Conservation (phyloP, 2,797 vertebrate species). For the Garrulus glandarius region DNA sequence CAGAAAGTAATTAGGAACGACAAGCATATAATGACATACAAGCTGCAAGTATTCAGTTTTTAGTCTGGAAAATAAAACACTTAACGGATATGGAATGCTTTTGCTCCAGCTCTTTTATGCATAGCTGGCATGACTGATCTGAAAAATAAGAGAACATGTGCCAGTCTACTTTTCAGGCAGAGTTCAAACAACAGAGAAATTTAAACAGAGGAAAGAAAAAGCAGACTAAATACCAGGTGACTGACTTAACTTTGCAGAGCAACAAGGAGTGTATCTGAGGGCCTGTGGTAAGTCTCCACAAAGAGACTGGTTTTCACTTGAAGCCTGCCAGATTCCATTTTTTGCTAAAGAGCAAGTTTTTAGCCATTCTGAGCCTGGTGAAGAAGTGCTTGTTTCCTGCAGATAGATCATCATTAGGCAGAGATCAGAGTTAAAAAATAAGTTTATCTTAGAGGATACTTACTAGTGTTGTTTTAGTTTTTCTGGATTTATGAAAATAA, state of each 20-base stretch:
- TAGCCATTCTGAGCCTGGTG: not conserved
- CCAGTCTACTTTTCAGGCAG: not conserved
- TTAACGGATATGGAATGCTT: constrained; percentile 16
- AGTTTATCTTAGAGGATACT: not conserved
- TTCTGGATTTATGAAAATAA: not conserved
- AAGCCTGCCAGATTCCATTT: not conserved
- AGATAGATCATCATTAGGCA: not conserved
- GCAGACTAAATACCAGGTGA: not conserved
- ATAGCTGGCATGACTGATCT: constrained; percentile 35
- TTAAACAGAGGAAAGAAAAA: not conserved
- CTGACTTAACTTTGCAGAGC: not conserved
- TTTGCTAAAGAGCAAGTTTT: not conserved
- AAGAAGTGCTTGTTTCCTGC: not conserved
- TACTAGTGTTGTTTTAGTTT: not conserved
- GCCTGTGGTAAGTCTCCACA: not conserved
- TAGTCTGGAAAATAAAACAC: constrained; percentile 34
- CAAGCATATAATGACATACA: constrained; percentile 4
- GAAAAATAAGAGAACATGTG: constrained; percentile 9
- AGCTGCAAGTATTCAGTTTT: constrained; percentile 21
- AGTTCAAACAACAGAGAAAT: not conserved
- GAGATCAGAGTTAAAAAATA: not conserved
- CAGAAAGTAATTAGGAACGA: constrained; percentile 45
- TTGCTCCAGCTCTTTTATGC: constrained; percentile 24
- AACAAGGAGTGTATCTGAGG: accelerated
- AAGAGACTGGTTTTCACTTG: not conserved